Percentiles rank a stretch among this genome's conserved stretches.
phyloP scores from a whole-genome alignment of 2,113 vertebrate species.

The Chrysochloris asiatica region DNA sequence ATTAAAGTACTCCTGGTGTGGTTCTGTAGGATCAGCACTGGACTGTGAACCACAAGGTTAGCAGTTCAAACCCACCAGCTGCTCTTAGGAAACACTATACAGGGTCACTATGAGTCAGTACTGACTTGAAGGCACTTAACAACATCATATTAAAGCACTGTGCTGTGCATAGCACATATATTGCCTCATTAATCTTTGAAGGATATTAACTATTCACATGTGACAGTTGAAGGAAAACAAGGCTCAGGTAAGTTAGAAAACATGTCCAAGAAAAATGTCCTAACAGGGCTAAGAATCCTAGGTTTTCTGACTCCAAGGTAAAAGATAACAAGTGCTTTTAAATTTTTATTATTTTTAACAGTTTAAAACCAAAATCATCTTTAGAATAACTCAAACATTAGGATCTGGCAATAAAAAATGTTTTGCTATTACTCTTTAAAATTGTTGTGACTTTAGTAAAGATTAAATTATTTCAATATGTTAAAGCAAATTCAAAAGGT shows the following conservation, averaged over 20 bases:
- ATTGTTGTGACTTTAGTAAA: constrained; percentile 1
- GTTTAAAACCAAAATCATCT: background rate
- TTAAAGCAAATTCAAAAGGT: background rate
- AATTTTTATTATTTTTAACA: background rate
- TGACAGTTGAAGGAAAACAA: constrained; percentile 3
- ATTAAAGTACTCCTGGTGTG: too few relatives aligned
- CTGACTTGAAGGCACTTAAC: too few relatives aligned
- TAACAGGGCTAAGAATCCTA: background rate
- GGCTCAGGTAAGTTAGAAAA: background rate
- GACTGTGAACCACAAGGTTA: too few relatives aligned
- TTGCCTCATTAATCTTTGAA: background rate
- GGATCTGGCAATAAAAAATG: constrained; percentile 10
- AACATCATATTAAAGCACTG: background rate
- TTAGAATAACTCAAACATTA: constrained; percentile 9
- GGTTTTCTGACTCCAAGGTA: background rate
- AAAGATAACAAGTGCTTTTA: background rate
- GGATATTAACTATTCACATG: background rate
- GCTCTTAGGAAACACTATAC: too few relatives aligned
- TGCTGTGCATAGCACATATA: background rate
- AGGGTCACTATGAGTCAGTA: too few relatives aligned
- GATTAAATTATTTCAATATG: constrained; percentile 30
- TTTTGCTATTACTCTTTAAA: background rate
- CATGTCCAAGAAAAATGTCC: background rate
- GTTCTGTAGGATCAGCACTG: too few relatives aligned
- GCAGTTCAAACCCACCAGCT: too few relatives aligned